phyloP scores from a whole-genome alignment of 1,140 invertebrate species.

The Odontomachus brunneus region DNA sequence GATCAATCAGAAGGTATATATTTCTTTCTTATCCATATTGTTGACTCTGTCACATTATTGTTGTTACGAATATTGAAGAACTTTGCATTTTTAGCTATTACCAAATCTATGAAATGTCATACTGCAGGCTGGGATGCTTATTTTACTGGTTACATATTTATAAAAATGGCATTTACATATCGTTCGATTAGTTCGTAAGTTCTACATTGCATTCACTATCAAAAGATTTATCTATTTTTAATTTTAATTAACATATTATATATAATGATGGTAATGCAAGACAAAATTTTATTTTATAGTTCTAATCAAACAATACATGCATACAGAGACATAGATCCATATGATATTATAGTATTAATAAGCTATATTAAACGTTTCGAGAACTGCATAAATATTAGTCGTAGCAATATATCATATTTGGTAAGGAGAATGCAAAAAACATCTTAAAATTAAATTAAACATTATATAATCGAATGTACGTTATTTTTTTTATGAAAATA shows the following conservation, averaged over 20 bases:
- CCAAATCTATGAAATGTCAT: conserved; percentile 85
- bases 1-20: conserved; percentile 15
- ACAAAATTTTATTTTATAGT: conserved; percentile 21
- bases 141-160: conserved; percentile 89
- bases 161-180: conserved; percentile 86
- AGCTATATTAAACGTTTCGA: conserved; percentile 82
- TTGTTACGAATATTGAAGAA: not conserved
- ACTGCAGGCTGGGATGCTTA: conserved; percentile 92
- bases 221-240: conserved; percentile 13
- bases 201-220: not conserved
- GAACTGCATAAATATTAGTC: conserved; percentile 88
- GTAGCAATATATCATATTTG: conserved; percentile 86
- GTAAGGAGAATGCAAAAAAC: conserved; percentile 81
- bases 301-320: too few relatives aligned
- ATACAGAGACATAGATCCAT: too few relatives aligned
- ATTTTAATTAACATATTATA: not conserved
- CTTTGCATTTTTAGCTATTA: conserved; percentile 75
- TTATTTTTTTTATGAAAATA: conserved; percentile 1
- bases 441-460: not conserved
- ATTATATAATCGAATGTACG: not conserved
- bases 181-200: conserved; percentile 76
- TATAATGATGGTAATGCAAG: not conserved
- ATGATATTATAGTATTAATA: conserved; percentile 86
- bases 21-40: not conserved
- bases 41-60: not conserved